phyloP scores from a whole-genome alignment of 2,888 invertebrate genomes.

The Chesias legatella region DNA sequence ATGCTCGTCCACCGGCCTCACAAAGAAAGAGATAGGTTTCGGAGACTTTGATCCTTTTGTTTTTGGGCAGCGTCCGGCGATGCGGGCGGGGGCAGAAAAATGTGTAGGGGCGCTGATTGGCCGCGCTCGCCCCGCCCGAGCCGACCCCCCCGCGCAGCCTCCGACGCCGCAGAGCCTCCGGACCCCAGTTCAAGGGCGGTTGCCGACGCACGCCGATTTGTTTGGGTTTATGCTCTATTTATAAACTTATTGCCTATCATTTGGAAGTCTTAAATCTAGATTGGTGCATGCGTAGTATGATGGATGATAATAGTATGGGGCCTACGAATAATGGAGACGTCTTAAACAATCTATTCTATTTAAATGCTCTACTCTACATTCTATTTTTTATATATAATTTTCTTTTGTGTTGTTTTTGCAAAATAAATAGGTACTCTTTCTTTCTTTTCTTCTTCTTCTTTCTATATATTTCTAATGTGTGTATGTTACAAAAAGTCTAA shows the following conservation, averaged over 20 bases:
- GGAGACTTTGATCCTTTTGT: constrained; percentile 81
- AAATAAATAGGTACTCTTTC: no score
- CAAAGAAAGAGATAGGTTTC: constrained; percentile 81
- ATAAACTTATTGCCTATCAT: constrained; percentile 9
- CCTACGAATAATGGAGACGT: no score
- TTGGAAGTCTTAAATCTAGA: no score
- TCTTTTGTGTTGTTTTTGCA: no score
- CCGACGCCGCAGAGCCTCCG: constrained; percentile 48
- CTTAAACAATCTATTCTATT: no score
- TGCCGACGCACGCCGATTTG: constrained; percentile 61
- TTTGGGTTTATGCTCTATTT: constrained; percentile 54
- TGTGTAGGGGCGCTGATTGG: constrained; percentile 78
- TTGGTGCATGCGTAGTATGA: no score
- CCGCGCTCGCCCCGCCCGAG: constrained; percentile 70
- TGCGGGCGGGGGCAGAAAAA: constrained; percentile 79
- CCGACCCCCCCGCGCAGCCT: constrained; percentile 60
- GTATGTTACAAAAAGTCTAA: no score
- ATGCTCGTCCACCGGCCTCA: constrained; percentile 75
- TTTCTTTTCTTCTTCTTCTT: no score
- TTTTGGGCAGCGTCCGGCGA: constrained; percentile 80
- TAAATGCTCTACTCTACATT: no score
- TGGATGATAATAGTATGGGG: no score
- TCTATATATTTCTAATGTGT: no score
- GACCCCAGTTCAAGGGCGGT: constrained; percentile 76
- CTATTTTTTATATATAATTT: no score